Conservation (phyloP, 92 coral and sea anemone genomes). For the Anthopleura xanthogrammica region DNA sequence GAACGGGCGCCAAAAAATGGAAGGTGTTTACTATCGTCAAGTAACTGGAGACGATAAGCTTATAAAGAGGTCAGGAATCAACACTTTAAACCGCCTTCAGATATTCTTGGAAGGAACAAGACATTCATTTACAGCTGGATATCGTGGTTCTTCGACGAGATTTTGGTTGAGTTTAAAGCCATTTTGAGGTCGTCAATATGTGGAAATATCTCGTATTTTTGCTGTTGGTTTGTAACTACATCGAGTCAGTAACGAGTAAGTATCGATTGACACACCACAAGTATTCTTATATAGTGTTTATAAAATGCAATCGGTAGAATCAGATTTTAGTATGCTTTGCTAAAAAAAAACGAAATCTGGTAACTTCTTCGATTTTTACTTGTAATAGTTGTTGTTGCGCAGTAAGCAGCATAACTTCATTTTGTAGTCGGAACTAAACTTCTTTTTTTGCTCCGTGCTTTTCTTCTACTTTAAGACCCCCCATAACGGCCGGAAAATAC, state of each 20-base stretch:
- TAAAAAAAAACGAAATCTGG: too few relatives aligned
- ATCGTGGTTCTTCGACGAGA: background rate
- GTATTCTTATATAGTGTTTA: background rate
- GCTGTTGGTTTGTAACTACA: background rate
- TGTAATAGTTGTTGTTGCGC: too few relatives aligned
- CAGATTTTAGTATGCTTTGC: too few relatives aligned
- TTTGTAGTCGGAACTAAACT: too few relatives aligned
- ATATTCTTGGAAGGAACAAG: background rate
- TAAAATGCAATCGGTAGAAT: too few relatives aligned
- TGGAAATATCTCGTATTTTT: background rate
- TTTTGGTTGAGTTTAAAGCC: background rate
- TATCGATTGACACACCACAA: constrained; percentile 9
- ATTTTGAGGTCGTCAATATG: background rate
- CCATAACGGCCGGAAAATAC: too few relatives aligned
- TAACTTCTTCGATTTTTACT: too few relatives aligned
- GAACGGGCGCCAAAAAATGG: too few relatives aligned
- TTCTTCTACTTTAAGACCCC: too few relatives aligned
- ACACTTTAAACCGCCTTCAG: background rate
- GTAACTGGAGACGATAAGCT: background rate
- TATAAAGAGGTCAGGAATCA: background rate
- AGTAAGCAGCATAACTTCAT: too few relatives aligned
- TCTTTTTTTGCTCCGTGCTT: too few relatives aligned
- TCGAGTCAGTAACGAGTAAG: background rate
- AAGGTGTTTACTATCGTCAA: too few relatives aligned
- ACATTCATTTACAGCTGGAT: background rate